Evolutionary conservation across 2,113 vertebrate genomes (phyloP).

Genomic region (Perca flavescens): DNA sequence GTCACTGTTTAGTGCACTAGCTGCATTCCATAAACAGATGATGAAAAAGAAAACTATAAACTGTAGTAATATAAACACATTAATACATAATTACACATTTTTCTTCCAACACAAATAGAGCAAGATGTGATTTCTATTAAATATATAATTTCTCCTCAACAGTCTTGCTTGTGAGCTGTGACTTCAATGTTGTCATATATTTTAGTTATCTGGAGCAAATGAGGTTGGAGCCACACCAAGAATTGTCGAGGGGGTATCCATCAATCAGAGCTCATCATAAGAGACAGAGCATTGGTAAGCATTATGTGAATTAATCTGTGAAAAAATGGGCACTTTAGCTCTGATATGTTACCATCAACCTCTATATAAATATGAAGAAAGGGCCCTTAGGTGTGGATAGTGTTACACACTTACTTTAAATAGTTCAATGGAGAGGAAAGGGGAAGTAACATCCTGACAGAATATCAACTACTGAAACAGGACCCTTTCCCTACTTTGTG

Average conservation of each 20-base stretch:
- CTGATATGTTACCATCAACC: constrained; percentile 58
- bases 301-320: constrained; percentile 38
- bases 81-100: constrained; percentile 20
- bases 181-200: constrained; percentile 38
- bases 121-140: not conserved
- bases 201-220: constrained; percentile 36
- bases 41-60: constrained; percentile 15
- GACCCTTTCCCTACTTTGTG: constrained; percentile 66
- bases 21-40: constrained; percentile 21
- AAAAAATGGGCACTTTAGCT: constrained; percentile 61
- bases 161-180: constrained; percentile 10
- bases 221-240: constrained; percentile 34
- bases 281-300: constrained; percentile 42
- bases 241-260: constrained; percentile 11
- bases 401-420: constrained; percentile 72
- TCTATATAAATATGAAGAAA: constrained; percentile 73
- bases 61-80: constrained; percentile 20
- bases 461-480: constrained; percentile 78
- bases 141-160: not conserved
- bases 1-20: constrained; percentile 35
- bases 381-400: constrained; percentile 63
- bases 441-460: constrained; percentile 72
- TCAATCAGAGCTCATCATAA: constrained; percentile 45
- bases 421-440: constrained; percentile 60
- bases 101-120: not conserved